Evolutionary conservation across 2,888 invertebrate species (phyloP), one percentile per base, ranked within the genome.

Genomic region (Ellobium chinense): DNA sequence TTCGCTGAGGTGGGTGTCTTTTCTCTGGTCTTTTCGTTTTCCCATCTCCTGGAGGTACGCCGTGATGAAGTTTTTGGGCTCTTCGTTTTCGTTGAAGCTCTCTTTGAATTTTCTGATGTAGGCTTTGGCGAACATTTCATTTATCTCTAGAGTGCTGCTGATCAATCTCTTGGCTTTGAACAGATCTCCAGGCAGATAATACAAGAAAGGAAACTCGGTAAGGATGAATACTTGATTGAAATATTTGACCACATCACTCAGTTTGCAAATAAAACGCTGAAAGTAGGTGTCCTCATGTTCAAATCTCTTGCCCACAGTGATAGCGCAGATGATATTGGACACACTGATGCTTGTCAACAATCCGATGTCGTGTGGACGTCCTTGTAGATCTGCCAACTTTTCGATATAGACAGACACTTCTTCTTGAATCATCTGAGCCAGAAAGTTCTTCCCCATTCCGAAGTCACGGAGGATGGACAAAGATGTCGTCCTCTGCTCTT

Each of bases 371-470:
- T 46, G 46, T 31, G 75, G 72, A 34, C 56, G 31, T 58, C 72
- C 72, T 58, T 72, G 54, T 1, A 58, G 31, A 34, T 54, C 31
- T 4, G 72, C 72, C 9, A 72, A 21, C 34, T 72, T 58, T 7
- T 58, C 58, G 1, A 72, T 14, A 58, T 14, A 18, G 4, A n/a
- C 21, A 12, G 31, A n/a, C 0, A 79, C 72, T 56, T 82, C 82
- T 65, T 79, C 76, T 34, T 72, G 60, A 3, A 79, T 58, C 34
- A 66, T 79, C 14, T 76, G 60, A 9, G 74, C 79, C 78, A 78
- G 36, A 4, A 75, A 4, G 18, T 79, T 62, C 39, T 75, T 79
- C 56, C 82, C 82, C 82, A 82, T 75, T 34, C 79, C 76, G 18
- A 82, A 54, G 14, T 68, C 56, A 14, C 73, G 58, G 21, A 82